phyloP scores from a whole-genome alignment of 2,888 invertebrate genomes.

The Drosophila atripex region DNA sequence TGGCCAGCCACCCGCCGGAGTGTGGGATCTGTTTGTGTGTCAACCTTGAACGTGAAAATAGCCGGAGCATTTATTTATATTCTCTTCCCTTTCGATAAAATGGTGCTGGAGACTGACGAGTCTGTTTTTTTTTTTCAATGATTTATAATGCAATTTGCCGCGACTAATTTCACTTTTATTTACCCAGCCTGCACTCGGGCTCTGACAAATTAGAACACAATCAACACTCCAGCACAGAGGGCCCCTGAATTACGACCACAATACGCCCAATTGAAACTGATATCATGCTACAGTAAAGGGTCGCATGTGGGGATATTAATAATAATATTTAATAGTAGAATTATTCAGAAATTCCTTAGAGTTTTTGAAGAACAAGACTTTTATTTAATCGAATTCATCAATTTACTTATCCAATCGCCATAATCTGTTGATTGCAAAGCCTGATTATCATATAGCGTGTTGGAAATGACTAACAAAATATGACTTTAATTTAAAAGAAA shows the following conservation, averaged over 20 bases:
- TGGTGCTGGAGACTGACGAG: constrained; percentile 1
- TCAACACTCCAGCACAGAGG: constrained; percentile 36
- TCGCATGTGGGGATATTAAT: neutral
- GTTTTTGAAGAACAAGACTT: neutral
- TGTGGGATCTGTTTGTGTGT: constrained; percentile 1
- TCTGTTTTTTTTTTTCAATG: constrained; percentile 17
- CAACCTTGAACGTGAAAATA: constrained; percentile 44
- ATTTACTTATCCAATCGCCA: neutral
- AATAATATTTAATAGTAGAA: too few relatives aligned
- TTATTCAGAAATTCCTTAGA: too few relatives aligned
- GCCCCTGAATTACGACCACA: constrained; percentile 46
- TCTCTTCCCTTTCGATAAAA: constrained; percentile 15
- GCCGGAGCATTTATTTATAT: constrained; percentile 21
- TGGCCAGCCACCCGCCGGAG: constrained; percentile 1
- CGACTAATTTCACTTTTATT: constrained; percentile 68
- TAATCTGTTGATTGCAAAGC: neutral
- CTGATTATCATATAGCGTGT: neutral
- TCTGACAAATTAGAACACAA: constrained; percentile 56
- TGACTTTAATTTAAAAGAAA: neutral
- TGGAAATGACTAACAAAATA: neutral
- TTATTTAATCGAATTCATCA: neutral
- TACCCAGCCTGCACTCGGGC: constrained; percentile 36
- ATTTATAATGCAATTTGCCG: constrained; percentile 47
- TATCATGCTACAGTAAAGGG: constrained; percentile 18
- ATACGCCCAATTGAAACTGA: constrained; percentile 54